Evolutionary conservation across 1,140 invertebrate genomes (phyloP), one percentile per base, ranked within the genome.

Genomic region (Olivierus martensii): DNA sequence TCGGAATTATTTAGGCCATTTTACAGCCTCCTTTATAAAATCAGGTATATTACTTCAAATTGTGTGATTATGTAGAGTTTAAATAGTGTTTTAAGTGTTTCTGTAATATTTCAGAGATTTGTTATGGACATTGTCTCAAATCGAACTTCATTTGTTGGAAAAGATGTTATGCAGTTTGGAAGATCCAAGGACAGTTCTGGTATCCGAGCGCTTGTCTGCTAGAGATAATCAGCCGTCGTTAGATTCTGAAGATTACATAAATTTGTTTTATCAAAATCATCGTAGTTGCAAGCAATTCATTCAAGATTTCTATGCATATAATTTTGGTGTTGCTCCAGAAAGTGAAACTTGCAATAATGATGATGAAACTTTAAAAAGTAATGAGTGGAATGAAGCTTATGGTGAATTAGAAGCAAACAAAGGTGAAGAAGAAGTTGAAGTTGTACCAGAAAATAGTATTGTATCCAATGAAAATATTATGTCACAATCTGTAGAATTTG

Each of bases 1-100:
- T 94, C 91, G 22, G 92, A 97, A 68, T 93, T 98, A 85, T 98
- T 97, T 71, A 75, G 91, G 65, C 92, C 93, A 35, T 97, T 97
- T 61, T 69, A 74, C 47, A 70, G 68, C 37, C 61, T 77, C 5
- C 64, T 77, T 7, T 62, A 66, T 14, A 73, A 75, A 64, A 76
- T 77, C 47, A 71, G 73, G 66, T 74, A 64, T 48, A 56, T 61
- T 14, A 49, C 63, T n/a, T n/a, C 9, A 28, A 7, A 28, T 28
- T 28, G 7, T 28, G 22, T 28, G 22, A 28, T 28, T 28, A 28
- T 7, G 22, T 28, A 28, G 22, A n/a, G n/a, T n/a, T n/a, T n/a
- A n/a, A n/a, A n/a, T n/a, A n/a, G n/a, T n/a, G n/a, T n/a, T n/a
- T n/a, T n/a, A n/a, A n/a, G n/a, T n/a, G n/a, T n/a, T n/a, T n/a